These are phyloP conservation scores for Diarsia dahlii DNA, from an alignment of 2,888 invertebrate genomes.

Conservation along the genomic window DNA sequence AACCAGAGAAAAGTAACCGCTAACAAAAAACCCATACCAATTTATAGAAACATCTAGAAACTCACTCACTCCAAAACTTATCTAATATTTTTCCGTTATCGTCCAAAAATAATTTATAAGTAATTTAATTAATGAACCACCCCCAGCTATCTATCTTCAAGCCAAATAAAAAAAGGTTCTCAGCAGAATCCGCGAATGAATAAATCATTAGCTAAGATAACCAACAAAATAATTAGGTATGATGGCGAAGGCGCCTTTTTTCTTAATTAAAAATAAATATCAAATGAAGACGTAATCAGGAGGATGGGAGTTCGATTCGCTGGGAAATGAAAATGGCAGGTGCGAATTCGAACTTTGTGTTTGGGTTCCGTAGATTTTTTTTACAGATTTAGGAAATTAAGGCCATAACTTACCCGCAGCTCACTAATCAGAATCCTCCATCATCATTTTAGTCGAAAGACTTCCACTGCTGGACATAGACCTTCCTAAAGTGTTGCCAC, in stretches of 20 bases:
- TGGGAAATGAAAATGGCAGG: slow-evolving; percentile 41
- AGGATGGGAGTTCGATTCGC: slow-evolving; percentile 68
- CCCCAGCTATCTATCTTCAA: slow-evolving; percentile 76
- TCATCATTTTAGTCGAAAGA: too few species aligned
- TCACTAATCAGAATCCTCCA: background rate
- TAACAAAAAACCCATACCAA: background rate
- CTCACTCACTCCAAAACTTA: slow-evolving; percentile 55
- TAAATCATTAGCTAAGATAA: slow-evolving; percentile 88
- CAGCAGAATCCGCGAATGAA: slow-evolving; percentile 70
- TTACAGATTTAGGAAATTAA: background rate
- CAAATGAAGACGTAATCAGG: slow-evolving; percentile 82
- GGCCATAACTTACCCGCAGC: background rate
- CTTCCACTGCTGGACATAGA: too few species aligned
- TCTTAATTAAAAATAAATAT: slow-evolving; percentile 90
- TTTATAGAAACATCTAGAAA: background rate
- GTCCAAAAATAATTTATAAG: slow-evolving; percentile 72
- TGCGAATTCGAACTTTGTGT: background rate
- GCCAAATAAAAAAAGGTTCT: slow-evolving; percentile 74
- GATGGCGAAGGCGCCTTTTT: slow-evolving; percentile 78
- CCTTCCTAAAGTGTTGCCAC: too few species aligned
- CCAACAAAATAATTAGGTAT: slow-evolving; percentile 86
- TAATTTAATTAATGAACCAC: slow-evolving; percentile 77
- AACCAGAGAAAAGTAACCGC: too few species aligned
- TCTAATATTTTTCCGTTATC: slow-evolving; percentile 70
- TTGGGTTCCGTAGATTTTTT: slow-evolving; percentile 44